Percentiles rank a stretch among this genome's conserved stretches.
phyloP scores from a whole-genome alignment of 2,797 vertebrate species.

The Lophius americanus region DNA sequence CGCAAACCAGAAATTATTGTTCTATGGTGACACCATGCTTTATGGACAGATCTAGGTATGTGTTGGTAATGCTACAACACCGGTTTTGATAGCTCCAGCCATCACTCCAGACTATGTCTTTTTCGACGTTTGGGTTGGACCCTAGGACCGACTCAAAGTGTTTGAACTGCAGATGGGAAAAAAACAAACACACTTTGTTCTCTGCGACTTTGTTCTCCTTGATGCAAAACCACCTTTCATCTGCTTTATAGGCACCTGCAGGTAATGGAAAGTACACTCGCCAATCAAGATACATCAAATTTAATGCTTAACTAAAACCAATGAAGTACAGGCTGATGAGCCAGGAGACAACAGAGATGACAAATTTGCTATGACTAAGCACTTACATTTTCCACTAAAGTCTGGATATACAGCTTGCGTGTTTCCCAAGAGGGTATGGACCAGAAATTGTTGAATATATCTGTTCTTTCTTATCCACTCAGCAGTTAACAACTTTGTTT shows the following conservation, averaged over 20 bases:
- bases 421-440: not conserved
- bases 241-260: conserved; percentile 17
- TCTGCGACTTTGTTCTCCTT: not conserved
- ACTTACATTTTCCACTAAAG: conserved; percentile 7
- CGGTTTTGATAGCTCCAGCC: too few species aligned
- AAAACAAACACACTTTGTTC: too few species aligned
- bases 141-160: too few species aligned
- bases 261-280: conserved; percentile 10
- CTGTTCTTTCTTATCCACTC: not conserved
- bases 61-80: too few species aligned
- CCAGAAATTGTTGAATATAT: conserved; percentile 1
- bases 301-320: not conserved
- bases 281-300: conserved; percentile 2
- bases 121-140: too few species aligned
- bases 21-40: too few species aligned
- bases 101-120: too few species aligned
- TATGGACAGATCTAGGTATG: too few species aligned
- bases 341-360: not conserved
- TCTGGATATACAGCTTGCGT: not conserved
- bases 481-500: not conserved
- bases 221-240: conserved; percentile 5
- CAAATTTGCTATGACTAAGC: not conserved
- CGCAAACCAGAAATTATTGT: too few species aligned
- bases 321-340: conserved; percentile 8
- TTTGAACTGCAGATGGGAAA: too few species aligned